Base-by-base conservation (phyloP, 2,888 invertebrate genomes). In the Rapana venosa region DNA sequence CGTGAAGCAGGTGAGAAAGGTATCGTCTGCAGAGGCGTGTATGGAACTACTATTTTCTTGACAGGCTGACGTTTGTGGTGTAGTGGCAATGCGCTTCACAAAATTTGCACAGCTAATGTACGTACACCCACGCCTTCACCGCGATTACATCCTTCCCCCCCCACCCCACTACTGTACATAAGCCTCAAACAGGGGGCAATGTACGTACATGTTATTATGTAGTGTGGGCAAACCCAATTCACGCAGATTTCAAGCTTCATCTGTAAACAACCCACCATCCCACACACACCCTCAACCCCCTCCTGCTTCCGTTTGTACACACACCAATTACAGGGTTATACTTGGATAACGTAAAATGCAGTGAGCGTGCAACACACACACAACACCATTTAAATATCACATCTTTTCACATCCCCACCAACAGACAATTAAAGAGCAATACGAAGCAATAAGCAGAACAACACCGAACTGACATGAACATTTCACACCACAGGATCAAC, bases 81-180 rank as follows among this genome's bases (percentile, higher is more conserved):
- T 81, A 88, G 87, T 88, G 88, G 88, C 88, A 88, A 88, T 88
- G 88, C 47, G 88, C 58, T 81, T 58, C 88, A 30, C 88, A 81
- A 79, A 61, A 35, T n/a, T n/a, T 79, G 58, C 35, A 58, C 86
- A 74, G 35, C 77, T 32, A 77, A 87, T 87, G 87, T 87, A 87
- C 56, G 70, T 77, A 26, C 70, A 77, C 77, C 74, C 22, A 11
- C 30, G 77, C 87, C 56, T 77, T 36, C 22, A 36, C 47, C 83
- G 5, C 83, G 22, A 17, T 17, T 85, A 47, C n/a, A n/a, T n/a
- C n/a, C n/a, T n/a, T n/a, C n/a, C n/a, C n/a, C 79, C 30, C 32
- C 35, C 35, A 4, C 79, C 13, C 1, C 26, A 83, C 83, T 83
- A n/a, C 86, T 30, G 20, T 32, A 20, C 30, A 83, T n/a, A 83